Evolutionary conservation across 2,888 invertebrate species (phyloP), one percentile per base, ranked within the genome.

Genomic region (Melanostoma mellinum): DNA sequence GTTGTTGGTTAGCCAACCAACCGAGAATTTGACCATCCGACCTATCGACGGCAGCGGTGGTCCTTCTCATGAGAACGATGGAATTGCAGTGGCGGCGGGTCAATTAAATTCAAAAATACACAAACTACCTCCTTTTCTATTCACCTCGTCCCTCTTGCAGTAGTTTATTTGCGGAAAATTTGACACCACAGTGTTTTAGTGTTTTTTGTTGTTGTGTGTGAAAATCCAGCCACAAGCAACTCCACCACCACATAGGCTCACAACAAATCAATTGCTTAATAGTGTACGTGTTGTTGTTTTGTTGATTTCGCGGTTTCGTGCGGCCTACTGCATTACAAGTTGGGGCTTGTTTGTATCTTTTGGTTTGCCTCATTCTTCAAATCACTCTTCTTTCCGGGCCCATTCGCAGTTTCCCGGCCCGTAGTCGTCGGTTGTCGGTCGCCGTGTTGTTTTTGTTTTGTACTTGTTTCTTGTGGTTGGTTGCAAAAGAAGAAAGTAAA

Each of bases 311-410:
- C 58, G 67, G 76, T 76, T 55, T 72, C 52, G 36, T 40, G 52
- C 69, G 79, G 79, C 76, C 61, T 72, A 76, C 53, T 72, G 53
- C 60, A 81, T 76, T 76, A 38, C 65, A 68, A 67, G 69, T 72
- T 67, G 33, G 40, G 10, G 30, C 10, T 56, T 69, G 40, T 55
- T 3, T 68, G 46, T 30, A 32, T 8, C 40, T 55, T 46, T 40
- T 42, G 20, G 44, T 50, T 58, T 48, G 44, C 52, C 53, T 65
- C 38, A 50, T 75, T 33, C 48, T 55, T 56, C 56, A 30, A 63
- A 63, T 38, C 58, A 71, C 42, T 56, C 36, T 20, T 68, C 50
- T 50, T 61, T 79, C 61, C 48, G 53, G 36, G 4, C 8, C 3
- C 3, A 38, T 20, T 55, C 36, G 9, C 9, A n/a, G 35, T 10